A percentile compares a stretch with the other conserved stretches of the same genome.
Conservation (phyloP, 2,797 vertebrate species). For the Carcharodon carcharias region DNA sequence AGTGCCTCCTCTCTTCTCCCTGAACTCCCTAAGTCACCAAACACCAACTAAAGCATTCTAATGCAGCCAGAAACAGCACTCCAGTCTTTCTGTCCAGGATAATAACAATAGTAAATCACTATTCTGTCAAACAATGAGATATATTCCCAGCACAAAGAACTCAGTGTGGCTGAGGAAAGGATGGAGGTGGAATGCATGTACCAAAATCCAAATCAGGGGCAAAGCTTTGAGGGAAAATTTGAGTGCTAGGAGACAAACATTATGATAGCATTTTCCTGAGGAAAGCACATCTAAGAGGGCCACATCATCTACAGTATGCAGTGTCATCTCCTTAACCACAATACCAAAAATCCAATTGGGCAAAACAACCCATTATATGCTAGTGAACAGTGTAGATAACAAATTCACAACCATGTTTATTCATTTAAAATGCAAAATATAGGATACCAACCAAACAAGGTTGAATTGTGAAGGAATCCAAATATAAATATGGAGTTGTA, state of each 20-base stretch:
- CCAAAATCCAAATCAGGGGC: background rate
- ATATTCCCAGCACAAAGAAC: background rate
- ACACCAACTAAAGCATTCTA: no score
- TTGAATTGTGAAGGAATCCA: no score
- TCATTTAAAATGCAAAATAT: background rate
- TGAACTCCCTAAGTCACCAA: no score
- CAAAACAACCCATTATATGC: no score
- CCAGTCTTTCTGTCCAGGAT: background rate
- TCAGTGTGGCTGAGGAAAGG: background rate
- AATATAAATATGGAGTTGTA: no score
- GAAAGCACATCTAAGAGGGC: background rate
- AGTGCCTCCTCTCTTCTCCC: no score
- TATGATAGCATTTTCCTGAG: background rate
- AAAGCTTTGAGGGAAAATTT: background rate
- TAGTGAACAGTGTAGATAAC: background rate
- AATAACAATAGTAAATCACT: background rate
- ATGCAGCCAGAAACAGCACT: no score
- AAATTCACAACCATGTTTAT: background rate
- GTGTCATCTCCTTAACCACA: background rate
- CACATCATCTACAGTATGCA: background rate
- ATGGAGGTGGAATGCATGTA: background rate
- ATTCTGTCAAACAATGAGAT: background rate
- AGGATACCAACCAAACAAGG: no score
- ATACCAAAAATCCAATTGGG: background rate
- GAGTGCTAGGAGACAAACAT: background rate